Conservation (phyloP, 1,140 invertebrate species). For the Leptinotarsa undecemlineata region DNA sequence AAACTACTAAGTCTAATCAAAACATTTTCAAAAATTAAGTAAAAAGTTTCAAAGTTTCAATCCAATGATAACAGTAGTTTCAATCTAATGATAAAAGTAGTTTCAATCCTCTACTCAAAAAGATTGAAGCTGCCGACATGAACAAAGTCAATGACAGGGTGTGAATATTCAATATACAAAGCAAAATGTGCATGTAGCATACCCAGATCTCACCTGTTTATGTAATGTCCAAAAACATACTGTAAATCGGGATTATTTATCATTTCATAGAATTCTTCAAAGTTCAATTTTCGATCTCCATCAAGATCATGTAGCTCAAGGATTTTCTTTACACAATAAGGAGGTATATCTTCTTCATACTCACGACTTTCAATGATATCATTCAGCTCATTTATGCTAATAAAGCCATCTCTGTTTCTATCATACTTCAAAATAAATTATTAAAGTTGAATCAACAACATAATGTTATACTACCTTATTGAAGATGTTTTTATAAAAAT, state of each 20-base stretch:
- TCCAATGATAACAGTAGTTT: too few relatives aligned
- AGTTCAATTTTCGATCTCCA: constrained; percentile 73
- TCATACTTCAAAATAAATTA: constrained; percentile 68
- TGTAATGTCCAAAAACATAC: constrained; percentile 61
- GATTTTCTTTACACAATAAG: constrained; percentile 71
- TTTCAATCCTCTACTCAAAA: too few relatives aligned
- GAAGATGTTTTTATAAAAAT: constrained; percentile 32
- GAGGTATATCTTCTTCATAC: constrained; percentile 72
- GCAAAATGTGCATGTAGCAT: too few relatives aligned
- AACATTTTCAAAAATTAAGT: too few relatives aligned
- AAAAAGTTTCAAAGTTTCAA: too few relatives aligned
- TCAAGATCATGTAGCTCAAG: constrained; percentile 72
- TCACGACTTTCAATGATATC: constrained; percentile 63
- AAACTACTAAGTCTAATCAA: too few relatives aligned
- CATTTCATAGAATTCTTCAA: constrained; percentile 80
- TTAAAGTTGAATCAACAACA: constrained; percentile 38
- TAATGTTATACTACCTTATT: constrained; percentile 40
- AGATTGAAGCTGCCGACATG: too few relatives aligned
- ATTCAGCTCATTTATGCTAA: constrained; percentile 72
- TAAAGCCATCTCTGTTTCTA: constrained; percentile 71
- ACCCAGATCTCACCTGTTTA: constrained; percentile 32
- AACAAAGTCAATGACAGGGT: too few relatives aligned
- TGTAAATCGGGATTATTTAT: constrained; percentile 68
- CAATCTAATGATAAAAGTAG: too few relatives aligned
- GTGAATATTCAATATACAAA: too few relatives aligned